Evolutionary conservation across 2,113 vertebrate species (phyloP).

Genomic region (Coptodon rendalli): DNA sequence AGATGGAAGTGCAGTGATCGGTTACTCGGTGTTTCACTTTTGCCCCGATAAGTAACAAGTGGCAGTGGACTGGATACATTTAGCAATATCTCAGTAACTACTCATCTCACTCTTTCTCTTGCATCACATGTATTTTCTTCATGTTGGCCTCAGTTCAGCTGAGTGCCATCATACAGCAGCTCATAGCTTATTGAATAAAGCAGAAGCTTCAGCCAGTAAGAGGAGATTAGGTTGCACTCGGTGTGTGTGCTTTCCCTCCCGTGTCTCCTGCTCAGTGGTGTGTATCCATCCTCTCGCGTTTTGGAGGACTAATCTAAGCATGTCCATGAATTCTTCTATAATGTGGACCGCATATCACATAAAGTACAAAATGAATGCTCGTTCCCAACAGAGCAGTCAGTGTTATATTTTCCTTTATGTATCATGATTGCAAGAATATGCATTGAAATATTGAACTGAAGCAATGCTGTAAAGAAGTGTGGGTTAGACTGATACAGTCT

Average conservation of each 20-base stretch:
- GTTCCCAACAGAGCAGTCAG: background rate
- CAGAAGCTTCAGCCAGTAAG: constrained; percentile 6
- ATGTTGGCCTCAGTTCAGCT: background rate
- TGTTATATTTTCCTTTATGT: background rate
- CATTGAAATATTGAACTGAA: background rate
- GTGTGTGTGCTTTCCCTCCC: background rate
- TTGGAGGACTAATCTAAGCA: background rate
- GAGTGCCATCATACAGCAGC: background rate
- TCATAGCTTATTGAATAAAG: constrained; percentile 25
- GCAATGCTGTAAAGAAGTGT: background rate
- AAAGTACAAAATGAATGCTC: background rate
- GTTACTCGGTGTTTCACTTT: background rate
- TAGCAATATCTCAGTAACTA: background rate
- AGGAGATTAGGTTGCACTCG: constrained; percentile 4
- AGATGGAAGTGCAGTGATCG: background rate
- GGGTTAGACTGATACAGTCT: background rate
- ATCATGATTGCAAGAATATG: background rate
- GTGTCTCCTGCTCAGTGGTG: constrained; percentile 5
- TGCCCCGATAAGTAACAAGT: background rate
- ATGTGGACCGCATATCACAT: background rate
- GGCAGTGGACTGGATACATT: background rate
- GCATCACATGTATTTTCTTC: background rate
- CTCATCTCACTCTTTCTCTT: background rate
- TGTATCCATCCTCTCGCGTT: background rate
- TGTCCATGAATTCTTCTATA: background rate